Conservation (phyloP, 1,140 invertebrate species). For the Magallana angulata region DNA sequence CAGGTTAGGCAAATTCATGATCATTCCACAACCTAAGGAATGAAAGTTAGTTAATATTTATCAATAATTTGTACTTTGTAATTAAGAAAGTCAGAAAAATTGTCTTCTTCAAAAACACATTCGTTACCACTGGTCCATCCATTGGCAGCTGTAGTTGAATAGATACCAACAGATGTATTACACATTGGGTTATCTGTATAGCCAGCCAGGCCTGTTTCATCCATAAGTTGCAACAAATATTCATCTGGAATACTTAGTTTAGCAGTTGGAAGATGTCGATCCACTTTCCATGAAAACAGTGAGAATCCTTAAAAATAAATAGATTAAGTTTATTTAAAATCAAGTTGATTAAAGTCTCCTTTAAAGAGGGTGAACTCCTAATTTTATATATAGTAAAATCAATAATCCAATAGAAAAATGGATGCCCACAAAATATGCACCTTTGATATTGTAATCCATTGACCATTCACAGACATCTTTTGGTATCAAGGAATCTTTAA, state of each 20-base stretch:
- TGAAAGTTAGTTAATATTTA: not conserved
- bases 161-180: slow-evolving; percentile 19
- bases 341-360: too few species aligned
- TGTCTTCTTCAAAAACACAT: not conserved
- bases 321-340: too few species aligned
- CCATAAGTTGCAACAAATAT: slow-evolving; percentile 21
- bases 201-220: slow-evolving; percentile 45
- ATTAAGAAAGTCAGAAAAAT: not conserved
- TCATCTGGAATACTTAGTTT: slow-evolving; percentile 3
- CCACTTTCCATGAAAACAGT: not conserved
- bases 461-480: slow-evolving; percentile 53
- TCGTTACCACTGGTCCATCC: slow-evolving; percentile 56
- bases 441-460: slow-evolving; percentile 46
- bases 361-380: too few species aligned
- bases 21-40: slow-evolving; percentile 45
- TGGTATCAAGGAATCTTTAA: slow-evolving; percentile 48
- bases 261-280: not conserved
- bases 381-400: too few species aligned
- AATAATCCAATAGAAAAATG: too few species aligned
- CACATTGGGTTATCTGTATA: slow-evolving; percentile 42
- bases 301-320: not conserved
- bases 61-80: too few species aligned
- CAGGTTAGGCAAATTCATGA: slow-evolving; percentile 37
- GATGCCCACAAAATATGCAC: not conserved
- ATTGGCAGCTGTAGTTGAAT: slow-evolving; percentile 31